Evolutionary conservation across 2,888 invertebrate species (phyloP), one percentile per base, ranked within the genome.

Genomic region (Megamerina dolium): DNA sequence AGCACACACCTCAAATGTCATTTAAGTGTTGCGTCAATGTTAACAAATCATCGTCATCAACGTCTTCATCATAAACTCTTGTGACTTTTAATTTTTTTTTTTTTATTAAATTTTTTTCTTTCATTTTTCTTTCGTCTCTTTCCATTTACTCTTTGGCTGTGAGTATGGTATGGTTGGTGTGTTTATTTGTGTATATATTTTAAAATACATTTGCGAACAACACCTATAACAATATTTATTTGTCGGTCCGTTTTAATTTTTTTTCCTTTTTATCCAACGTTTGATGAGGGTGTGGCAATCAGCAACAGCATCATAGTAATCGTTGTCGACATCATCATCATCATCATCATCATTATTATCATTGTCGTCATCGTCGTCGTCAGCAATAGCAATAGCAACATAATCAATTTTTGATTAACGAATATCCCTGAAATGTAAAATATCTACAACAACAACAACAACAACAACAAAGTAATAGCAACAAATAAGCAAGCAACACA

Each of bases 401-500:
- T 16, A 31, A 31, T 31, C 13, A 31, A 31, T 31, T 31, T 31
- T 31, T 31, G 31, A 31, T 31, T 31, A 31, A n/a, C n/a, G n/a
- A n/a, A n/a, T 9, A 23, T 10, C 26, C 26, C 13, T 3, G 27
- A 27, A 27, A 27, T 27, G 27, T 3, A 5, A n/a, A n/a, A n/a
- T 27, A 4, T 3, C 3, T 5, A 27, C 27, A 27, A 13, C 27
- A 3, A 27, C 27, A 10, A 13, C 27, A 5, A 5, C 3, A 4
- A 27, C 10, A 32, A 3, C 14, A 32, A 17, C n/a, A 32, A 32
- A 32, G n/a, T 14, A 17, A 3, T 14, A 32, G 14, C 30, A 31
- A 43, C 26, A 37, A 26, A 37, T 33, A 17, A 37, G 27, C 19
- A 19, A 31, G 19, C 23, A 36, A 21, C 17, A 14, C 14, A 18